A percentile compares a stretch with the other conserved stretches of the same genome.
phyloP scores from a whole-genome alignment of 2,113 vertebrate species.

The Gobiocypris rarus region DNA sequence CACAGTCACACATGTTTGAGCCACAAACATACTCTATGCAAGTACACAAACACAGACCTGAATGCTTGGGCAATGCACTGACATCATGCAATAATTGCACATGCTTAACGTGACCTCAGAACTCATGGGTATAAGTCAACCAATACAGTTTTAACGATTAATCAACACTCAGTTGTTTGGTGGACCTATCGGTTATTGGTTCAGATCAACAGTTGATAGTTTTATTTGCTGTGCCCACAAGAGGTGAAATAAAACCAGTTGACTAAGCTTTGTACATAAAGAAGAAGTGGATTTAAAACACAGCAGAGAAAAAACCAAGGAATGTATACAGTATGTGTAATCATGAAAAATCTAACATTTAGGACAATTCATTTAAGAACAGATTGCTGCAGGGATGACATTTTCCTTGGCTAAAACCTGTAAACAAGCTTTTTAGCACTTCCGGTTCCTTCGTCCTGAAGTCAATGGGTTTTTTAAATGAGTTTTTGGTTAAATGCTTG shows the following conservation, averaged over 20 bases:
- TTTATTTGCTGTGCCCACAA: no score
- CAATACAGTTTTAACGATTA: not conserved
- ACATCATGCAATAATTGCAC: constrained; percentile 47
- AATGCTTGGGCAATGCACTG: not conserved
- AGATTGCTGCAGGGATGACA: not conserved
- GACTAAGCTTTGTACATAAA: no score
- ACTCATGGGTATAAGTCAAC: not conserved
- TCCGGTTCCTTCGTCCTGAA: not conserved
- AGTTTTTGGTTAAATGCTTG: no score
- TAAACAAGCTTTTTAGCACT: no score
- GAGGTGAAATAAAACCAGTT: no score
- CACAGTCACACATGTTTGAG: constrained; percentile 21
- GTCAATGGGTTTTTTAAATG: no score
- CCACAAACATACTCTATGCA: constrained; percentile 30
- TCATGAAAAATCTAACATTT: not conserved
- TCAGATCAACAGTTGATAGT: no score
- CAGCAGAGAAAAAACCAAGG: not conserved
- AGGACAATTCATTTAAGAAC: not conserved
- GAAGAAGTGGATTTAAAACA: no score
- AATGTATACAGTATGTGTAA: not conserved
- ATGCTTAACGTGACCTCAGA: constrained; percentile 27
- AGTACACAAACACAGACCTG: not conserved
- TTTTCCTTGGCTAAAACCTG: not conserved
- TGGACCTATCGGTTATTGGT: no score
- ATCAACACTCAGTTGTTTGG: no score